A percentile compares a stretch with the other conserved stretches of the same genome.
These are phyloP conservation scores for Listronotus bonariensis DNA, from an alignment of 1,140 invertebrate species.

Conservation along the genomic window DNA sequence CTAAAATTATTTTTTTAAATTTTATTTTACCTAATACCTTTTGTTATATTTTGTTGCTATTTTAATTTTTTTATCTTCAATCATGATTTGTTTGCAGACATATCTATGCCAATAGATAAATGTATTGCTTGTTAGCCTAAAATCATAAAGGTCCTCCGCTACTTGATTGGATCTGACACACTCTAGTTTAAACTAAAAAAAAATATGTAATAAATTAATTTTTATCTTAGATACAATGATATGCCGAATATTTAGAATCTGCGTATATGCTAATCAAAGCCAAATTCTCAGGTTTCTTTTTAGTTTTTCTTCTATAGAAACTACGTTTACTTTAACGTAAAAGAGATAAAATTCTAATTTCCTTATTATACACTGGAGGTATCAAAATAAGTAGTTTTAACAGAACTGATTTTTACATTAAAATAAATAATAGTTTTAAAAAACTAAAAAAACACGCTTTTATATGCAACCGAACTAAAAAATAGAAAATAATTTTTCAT, in stretches of 20 bases:
- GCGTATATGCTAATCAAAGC: too few relatives aligned
- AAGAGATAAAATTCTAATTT: too few relatives aligned
- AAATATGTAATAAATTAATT: not conserved
- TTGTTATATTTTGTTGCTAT: constrained; percentile 62
- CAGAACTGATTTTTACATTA: too few relatives aligned
- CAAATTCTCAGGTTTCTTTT: too few relatives aligned
- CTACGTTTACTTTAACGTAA: too few relatives aligned
- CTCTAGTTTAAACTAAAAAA: constrained; percentile 42
- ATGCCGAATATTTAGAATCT: not conserved
- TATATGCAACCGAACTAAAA: too few relatives aligned
- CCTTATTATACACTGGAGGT: too few relatives aligned
- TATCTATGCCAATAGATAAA: constrained; percentile 60
- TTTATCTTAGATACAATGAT: constrained; percentile 5
- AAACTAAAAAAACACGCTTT: too few relatives aligned
- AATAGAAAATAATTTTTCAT: too few relatives aligned
- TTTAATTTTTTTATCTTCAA: constrained; percentile 57
- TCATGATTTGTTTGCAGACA: constrained; percentile 54
- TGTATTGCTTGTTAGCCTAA: constrained; percentile 59
- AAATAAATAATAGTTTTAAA: too few relatives aligned
- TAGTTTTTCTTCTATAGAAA: too few relatives aligned
- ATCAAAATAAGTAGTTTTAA: too few relatives aligned
- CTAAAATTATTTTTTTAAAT: not conserved
- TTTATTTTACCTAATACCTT: constrained; percentile 17
- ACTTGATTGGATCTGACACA: constrained; percentile 54
- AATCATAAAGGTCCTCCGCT: constrained; percentile 66